Conservation (phyloP, 2,888 invertebrate species). For the Drosophila monieri region DNA sequence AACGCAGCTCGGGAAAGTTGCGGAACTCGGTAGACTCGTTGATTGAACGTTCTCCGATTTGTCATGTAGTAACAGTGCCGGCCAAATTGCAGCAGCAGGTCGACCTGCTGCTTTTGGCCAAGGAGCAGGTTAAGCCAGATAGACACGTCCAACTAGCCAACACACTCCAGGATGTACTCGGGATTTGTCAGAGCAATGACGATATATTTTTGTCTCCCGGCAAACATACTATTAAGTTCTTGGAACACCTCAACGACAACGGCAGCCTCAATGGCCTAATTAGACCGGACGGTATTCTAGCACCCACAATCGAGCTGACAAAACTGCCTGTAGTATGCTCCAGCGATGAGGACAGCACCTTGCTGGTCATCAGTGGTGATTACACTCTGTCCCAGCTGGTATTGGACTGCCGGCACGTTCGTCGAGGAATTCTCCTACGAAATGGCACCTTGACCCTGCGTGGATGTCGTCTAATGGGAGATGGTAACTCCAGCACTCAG, state of each 20-base stretch:
- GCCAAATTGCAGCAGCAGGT: slow-evolving; percentile 84
- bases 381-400: slow-evolving; percentile 85
- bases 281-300: slow-evolving; percentile 21
- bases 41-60: slow-evolving; percentile 36
- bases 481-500: slow-evolving; percentile 85
- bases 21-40: slow-evolving; percentile 9
- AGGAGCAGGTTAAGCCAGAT: slow-evolving; percentile 80
- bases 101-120: slow-evolving; percentile 83
- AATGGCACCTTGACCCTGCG: slow-evolving; percentile 84
- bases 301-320: slow-evolving; percentile 7
- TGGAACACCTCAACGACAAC: slow-evolving; percentile 85
- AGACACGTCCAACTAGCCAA: slow-evolving; percentile 84
- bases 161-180: slow-evolving; percentile 80
- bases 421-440: slow-evolving; percentile 85
- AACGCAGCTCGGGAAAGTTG: slow-evolving; percentile 16
- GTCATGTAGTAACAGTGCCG: slow-evolving; percentile 84
- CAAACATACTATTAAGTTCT: slow-evolving; percentile 84
- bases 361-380: slow-evolving; percentile 85
- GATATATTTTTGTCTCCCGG: slow-evolving; percentile 85
- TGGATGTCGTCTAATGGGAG: slow-evolving; percentile 85
- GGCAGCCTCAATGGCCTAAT: slow-evolving; percentile 74
- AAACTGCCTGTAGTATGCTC: slow-evolving; percentile 82
- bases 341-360: slow-evolving; percentile 85
- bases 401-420: slow-evolving; percentile 85
- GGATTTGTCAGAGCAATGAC: slow-evolving; percentile 83